phyloP scores from a whole-genome alignment of 2,797 vertebrate genomes.

The Coendou prehensilis region DNA sequence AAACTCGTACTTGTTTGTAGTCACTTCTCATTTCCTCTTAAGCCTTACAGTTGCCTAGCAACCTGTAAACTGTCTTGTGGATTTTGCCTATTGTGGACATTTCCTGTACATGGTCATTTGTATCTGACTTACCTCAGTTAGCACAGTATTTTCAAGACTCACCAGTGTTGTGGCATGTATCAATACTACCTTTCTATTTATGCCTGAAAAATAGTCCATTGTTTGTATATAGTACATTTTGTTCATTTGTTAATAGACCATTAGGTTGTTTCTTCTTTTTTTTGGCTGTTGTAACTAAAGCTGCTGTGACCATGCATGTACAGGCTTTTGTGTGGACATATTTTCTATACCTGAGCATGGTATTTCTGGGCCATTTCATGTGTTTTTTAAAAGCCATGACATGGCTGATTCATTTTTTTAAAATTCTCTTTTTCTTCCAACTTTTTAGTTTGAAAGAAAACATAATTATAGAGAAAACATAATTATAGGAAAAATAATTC shows the following conservation, averaged over 20 bases:
- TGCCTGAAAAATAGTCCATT: not conserved
- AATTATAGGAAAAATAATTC: not conserved
- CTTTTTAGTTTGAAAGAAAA: conserved; percentile 17
- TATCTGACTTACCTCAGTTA: not conserved
- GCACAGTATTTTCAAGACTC: not conserved
- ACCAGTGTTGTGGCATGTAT: not conserved
- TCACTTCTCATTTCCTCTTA: not conserved
- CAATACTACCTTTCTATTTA: not conserved
- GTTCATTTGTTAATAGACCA: not conserved
- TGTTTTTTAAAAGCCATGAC: conserved; percentile 2
- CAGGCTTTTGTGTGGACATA: not conserved
- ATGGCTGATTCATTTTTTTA: not conserved
- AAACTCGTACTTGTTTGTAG: not conserved
- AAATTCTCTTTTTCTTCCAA: not conserved
- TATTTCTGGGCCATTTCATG: not conserved
- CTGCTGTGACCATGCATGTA: not conserved
- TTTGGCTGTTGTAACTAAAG: not conserved
- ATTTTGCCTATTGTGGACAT: not conserved
- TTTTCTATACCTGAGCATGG: not conserved
- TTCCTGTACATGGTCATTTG: not conserved
- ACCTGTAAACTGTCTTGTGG: not conserved
- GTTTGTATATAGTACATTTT: not conserved
- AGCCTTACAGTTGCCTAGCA: not conserved
- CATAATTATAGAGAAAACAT: not conserved
- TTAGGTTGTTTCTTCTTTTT: not conserved